These are phyloP conservation scores for Leucoraja ocellata DNA, from an alignment of 2,797 vertebrate species.

Conservation along the genomic window DNA sequence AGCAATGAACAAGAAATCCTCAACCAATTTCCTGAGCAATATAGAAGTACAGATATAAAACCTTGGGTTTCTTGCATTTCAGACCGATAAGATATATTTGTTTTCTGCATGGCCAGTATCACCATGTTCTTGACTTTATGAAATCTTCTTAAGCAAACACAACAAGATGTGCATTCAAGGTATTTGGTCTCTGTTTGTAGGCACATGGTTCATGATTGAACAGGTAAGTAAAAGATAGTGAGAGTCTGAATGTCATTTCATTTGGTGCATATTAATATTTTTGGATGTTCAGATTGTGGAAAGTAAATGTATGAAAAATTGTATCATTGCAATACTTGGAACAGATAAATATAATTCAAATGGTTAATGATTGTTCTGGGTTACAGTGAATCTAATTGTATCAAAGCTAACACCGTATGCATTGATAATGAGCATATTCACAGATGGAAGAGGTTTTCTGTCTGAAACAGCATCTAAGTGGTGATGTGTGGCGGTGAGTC, in stretches of 20 bases:
- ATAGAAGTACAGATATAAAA: not conserved
- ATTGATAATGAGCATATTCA: not conserved
- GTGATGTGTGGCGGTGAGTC: no score
- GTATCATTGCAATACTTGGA: not conserved
- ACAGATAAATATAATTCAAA: not conserved
- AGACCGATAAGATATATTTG: not conserved
- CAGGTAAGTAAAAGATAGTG: not conserved
- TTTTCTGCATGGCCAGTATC: not conserved
- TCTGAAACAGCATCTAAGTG: not conserved
- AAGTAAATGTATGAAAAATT: not conserved
- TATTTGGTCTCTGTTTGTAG: not conserved
- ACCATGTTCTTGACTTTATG: not conserved
- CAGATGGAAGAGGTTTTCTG: not conserved
- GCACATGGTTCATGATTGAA: not conserved
- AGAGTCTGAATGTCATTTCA: not conserved
- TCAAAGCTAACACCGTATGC: not conserved
- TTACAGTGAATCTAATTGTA: not conserved
- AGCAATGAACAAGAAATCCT: not conserved
- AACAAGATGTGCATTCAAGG: not conserved
- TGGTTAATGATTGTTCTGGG: not conserved
- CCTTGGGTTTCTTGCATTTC: not conserved
- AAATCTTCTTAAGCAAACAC: not conserved
- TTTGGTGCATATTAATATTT: not conserved
- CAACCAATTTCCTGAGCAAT: not conserved
- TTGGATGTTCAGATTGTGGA: not conserved